Conservation (phyloP, 2,113 vertebrate genomes). For the Triplophysa dalaica region DNA sequence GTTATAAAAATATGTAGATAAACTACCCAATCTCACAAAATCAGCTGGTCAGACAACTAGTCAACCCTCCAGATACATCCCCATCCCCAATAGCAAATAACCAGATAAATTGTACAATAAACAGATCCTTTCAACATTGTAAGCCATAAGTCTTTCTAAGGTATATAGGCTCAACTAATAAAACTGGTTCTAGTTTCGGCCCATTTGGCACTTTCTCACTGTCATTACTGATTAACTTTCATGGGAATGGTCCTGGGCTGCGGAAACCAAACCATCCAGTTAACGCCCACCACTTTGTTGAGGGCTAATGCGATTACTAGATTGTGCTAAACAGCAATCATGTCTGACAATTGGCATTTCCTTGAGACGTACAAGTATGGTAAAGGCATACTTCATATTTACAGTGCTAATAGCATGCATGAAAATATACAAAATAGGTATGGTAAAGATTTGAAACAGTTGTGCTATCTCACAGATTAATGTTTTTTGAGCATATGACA, state of each 20-base stretch:
- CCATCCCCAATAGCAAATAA: background rate
- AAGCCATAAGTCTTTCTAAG: too few relatives aligned
- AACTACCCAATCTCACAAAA: too few relatives aligned
- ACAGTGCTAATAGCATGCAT: background rate
- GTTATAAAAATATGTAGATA: too few relatives aligned
- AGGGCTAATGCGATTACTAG: background rate
- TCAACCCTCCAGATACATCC: too few relatives aligned
- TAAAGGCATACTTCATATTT: background rate
- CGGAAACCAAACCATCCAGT: background rate
- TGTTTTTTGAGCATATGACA: too few relatives aligned
- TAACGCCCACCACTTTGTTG: background rate
- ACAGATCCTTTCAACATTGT: too few relatives aligned
- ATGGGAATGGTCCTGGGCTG: constrained; percentile 12
- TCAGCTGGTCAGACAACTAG: too few relatives aligned
- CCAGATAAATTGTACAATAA: too few relatives aligned
- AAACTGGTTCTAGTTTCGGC: background rate
- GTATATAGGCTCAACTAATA: background rate
- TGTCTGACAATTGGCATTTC: background rate
- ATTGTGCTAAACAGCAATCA: background rate
- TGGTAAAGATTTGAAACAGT: background rate
- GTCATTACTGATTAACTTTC: constrained; percentile 38
- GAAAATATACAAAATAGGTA: too few relatives aligned
- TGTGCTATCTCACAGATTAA: too few relatives aligned
- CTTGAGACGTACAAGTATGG: background rate
- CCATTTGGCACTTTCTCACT: constrained; percentile 17